phyloP scores from a whole-genome alignment of 2,888 invertebrate genomes.

The Cacoxenus indagator region DNA sequence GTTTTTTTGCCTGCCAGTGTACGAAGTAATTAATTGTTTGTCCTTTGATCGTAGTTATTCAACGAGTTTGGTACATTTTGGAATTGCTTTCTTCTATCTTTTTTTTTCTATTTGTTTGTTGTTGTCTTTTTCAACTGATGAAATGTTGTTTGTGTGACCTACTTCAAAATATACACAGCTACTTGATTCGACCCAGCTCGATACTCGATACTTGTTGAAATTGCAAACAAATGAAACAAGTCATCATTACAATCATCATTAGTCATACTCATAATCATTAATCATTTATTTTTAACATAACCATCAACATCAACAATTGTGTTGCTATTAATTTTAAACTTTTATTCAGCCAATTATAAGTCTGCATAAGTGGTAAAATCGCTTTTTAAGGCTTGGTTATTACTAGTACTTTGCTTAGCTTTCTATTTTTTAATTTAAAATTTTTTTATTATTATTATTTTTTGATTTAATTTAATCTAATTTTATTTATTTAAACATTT shows the following conservation, averaged over 20 bases:
- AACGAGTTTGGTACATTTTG: background rate
- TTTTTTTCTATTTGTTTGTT: background rate
- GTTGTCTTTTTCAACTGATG: too few species aligned
- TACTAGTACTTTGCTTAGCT: background rate
- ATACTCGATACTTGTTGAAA: background rate
- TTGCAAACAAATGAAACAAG: too few species aligned
- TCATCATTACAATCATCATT: background rate
- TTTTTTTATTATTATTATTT: background rate
- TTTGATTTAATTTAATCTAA: background rate
- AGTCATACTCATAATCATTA: background rate
- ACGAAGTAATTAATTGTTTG: conserved; percentile 5
- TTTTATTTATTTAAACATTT: background rate
- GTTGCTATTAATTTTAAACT: too few species aligned
- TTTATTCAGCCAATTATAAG: background rate
- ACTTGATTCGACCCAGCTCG: too few species aligned
- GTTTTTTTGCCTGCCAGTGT: background rate
- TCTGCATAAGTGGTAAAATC: background rate
- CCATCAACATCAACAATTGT: background rate
- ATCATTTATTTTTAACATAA: background rate
- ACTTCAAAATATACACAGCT: too few species aligned
- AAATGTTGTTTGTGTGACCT: too few species aligned
- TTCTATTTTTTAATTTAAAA: background rate
- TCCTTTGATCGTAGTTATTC: background rate
- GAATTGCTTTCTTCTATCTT: background rate
- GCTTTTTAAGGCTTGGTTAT: background rate